Percentiles rank a stretch among this genome's conserved stretches.
These are phyloP conservation scores for Oncorhynchus tshawytscha DNA, from an alignment of 2,113 vertebrate species.

Conservation along the genomic window DNA sequence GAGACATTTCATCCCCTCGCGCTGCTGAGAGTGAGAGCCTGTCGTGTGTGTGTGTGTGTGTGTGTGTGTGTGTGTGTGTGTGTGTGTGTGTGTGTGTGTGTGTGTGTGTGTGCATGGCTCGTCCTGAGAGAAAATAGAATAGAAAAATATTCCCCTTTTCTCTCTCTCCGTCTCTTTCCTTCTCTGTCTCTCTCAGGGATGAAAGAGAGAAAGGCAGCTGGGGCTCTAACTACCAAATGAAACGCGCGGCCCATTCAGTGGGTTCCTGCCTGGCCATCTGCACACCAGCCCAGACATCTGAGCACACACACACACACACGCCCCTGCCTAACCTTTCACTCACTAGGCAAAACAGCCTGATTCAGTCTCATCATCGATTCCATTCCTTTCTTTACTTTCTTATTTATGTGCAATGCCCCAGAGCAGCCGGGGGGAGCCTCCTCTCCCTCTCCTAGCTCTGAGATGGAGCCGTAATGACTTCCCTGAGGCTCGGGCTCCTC, in stretches of 20 bases:
- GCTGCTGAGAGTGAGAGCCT: conserved; percentile 55
- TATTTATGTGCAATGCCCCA: conserved; percentile 23
- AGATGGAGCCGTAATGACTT: conserved; percentile 59
- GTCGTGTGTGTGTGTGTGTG: neutral
- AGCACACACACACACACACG: conserved; percentile 45
- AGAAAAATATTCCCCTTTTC: conserved; percentile 52
- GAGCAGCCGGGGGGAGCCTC: conserved; percentile 36
- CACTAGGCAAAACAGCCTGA: conserved; percentile 32
- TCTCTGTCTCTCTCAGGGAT: conserved; percentile 54
- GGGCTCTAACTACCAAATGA: conserved; percentile 66
- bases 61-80: too few species aligned
- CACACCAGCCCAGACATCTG: conserved; percentile 75
- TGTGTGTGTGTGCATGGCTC: conserved; percentile 4
- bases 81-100: too few species aligned
- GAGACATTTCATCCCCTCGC: conserved; percentile 73
- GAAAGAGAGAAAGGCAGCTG: conserved; percentile 64
- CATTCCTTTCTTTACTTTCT: neutral
- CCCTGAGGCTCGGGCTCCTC: conserved; percentile 63
- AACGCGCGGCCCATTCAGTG: conserved; percentile 61
- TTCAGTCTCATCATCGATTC: conserved; percentile 63
- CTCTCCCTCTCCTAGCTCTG: conserved; percentile 40
- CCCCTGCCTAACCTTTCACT: conserved; percentile 44
- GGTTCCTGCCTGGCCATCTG: conserved; percentile 72
- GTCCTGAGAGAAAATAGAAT: conserved; percentile 65
- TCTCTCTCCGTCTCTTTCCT: neutral